phyloP scores from a whole-genome alignment of 2,797 vertebrate species.

The Loriculus beryllinus region DNA sequence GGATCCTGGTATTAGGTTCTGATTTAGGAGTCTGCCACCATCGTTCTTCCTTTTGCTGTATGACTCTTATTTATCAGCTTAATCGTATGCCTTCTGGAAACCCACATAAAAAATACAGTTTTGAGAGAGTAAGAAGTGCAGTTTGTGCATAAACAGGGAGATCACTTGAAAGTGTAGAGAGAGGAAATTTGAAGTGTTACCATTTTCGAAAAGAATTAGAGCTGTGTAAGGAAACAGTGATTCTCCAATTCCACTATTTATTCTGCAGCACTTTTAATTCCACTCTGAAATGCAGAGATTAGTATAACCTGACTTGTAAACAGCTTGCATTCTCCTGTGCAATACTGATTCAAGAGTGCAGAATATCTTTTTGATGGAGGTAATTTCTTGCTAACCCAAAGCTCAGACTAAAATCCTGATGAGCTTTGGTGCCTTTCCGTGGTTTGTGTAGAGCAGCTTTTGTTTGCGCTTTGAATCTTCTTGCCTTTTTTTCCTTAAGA shows the following conservation, averaged over 20 bases:
- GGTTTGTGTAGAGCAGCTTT: not conserved
- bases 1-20: fast-evolving
- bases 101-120: not conserved
- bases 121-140: not conserved
- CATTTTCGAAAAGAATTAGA: not conserved
- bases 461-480: not conserved
- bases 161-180: not conserved
- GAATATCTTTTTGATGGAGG: not conserved
- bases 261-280: not conserved
- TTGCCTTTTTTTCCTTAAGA: not conserved
- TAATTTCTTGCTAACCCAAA: not conserved
- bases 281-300: not conserved
- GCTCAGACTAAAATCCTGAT: not conserved
- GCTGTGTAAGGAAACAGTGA: not conserved
- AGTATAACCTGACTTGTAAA: not conserved
- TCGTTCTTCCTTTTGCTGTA: not conserved
- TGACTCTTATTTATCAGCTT: not conserved
- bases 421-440: not conserved
- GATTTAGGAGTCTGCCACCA: not conserved
- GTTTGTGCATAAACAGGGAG: not conserved
- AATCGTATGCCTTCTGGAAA: not conserved
- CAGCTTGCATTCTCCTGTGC: not conserved
- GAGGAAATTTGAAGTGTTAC: not conserved
- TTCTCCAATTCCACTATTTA: not conserved
- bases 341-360: not conserved